These are phyloP conservation scores for Conomelus anceps DNA, from an alignment of 2,888 invertebrate genomes.

Conservation along the genomic window DNA sequence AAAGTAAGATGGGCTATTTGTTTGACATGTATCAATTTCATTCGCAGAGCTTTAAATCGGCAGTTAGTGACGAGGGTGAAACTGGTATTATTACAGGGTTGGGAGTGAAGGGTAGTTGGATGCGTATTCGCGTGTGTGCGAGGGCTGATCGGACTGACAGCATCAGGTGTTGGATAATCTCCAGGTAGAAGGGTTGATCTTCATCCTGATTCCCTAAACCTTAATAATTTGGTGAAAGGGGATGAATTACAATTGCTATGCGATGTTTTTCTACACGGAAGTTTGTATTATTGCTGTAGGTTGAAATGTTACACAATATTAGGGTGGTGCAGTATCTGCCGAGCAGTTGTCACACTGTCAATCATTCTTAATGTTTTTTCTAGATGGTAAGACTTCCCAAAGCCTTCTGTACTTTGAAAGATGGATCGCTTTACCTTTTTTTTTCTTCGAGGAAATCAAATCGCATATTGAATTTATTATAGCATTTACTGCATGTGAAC, in stretches of 20 bases:
- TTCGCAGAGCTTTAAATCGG: background rate
- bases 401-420: background rate
- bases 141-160: background rate
- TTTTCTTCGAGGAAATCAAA: too few relatives aligned
- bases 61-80: background rate
- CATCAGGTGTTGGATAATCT: background rate
- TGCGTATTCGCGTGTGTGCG: background rate
- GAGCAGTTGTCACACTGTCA: background rate
- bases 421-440: too few relatives aligned
- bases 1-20: background rate
- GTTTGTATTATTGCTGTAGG: background rate
- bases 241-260: background rate
- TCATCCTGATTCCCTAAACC: background rate
- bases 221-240: background rate
- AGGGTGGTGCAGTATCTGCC: background rate
- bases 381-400: background rate
- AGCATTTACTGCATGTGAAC: too few relatives aligned
- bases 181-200: background rate
- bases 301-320: background rate
- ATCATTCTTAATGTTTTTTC: background rate
- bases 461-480: too few relatives aligned
- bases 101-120: background rate
- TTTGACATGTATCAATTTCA: background rate
- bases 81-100: background rate
- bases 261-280: background rate